Evolutionary conservation across 1,140 invertebrate genomes (phyloP).

Genomic region (Lanistes nyassanus): DNA sequence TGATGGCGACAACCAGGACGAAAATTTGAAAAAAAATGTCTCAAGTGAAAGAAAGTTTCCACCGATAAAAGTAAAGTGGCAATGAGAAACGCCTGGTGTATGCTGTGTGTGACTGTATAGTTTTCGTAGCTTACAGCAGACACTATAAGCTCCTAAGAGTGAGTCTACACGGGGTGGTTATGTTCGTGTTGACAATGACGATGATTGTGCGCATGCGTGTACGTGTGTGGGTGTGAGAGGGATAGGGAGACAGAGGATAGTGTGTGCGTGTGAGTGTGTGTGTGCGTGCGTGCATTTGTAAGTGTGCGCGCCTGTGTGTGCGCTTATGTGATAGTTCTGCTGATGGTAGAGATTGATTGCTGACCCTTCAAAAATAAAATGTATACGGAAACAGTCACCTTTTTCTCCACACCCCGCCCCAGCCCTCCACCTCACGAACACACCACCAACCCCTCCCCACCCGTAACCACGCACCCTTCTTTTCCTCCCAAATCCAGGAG

Average conservation of each 20-base stretch:
- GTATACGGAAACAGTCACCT: not conserved
- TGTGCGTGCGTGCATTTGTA: constrained; percentile 9
- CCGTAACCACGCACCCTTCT: not conserved
- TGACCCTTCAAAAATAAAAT: not conserved
- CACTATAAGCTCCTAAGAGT: not conserved
- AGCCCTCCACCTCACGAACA: not conserved
- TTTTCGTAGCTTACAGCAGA: not conserved
- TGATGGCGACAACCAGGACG: too few species aligned
- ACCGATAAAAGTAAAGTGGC: not conserved
- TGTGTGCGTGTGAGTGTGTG: constrained; percentile 4
- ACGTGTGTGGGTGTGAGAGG: not conserved
- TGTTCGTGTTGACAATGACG: not conserved
- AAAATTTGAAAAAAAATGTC: too few species aligned
- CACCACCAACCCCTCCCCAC: not conserved
- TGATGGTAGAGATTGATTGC: too few species aligned
- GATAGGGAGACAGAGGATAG: too few species aligned
- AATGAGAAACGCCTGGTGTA: not conserved
- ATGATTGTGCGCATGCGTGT: not conserved
- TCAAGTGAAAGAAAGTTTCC: too few species aligned
- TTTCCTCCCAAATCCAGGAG: not conserved
- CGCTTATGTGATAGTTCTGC: not conserved
- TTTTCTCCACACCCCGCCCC: not conserved
- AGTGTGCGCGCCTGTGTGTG: not conserved
- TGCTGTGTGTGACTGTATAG: not conserved
- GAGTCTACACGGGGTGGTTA: not conserved